Conservation (phyloP, 2,113 vertebrate genomes). For the Dendrocopos noguchii region DNA sequence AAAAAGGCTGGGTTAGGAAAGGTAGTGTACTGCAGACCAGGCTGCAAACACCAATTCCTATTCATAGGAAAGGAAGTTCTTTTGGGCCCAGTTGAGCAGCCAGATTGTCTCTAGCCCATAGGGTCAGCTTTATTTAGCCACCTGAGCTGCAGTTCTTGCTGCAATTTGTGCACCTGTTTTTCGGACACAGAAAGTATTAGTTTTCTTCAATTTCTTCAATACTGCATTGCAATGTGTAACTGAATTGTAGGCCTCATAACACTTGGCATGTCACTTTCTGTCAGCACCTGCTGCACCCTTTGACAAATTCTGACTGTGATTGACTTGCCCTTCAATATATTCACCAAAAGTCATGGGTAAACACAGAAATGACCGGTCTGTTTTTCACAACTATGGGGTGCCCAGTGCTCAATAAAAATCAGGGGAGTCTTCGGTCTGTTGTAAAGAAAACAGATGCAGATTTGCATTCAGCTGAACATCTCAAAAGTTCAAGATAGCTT, state of each 20-base stretch:
- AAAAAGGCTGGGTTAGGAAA: not conserved
- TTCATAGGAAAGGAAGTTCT: not conserved
- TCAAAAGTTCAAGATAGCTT: not conserved
- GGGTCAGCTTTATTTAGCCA: not conserved
- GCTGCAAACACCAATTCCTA: not conserved
- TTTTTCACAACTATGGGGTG: not conserved
- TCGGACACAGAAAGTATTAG: not conserved
- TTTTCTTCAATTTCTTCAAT: not conserved
- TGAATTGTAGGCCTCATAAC: not conserved
- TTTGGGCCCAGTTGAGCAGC: not conserved
- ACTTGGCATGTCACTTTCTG: not conserved
- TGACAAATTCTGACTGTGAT: not conserved
- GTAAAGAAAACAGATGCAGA: not conserved
- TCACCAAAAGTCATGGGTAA: not conserved
- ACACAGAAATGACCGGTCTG: not conserved
- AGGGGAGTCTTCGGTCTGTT: not conserved
- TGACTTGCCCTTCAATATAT: not conserved
- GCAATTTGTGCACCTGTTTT: not conserved
- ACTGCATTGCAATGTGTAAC: not conserved
- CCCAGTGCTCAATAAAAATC: not conserved
- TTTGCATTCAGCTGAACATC: conserved; percentile 16
- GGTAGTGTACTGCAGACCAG: not conserved
- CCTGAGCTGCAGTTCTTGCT: not conserved
- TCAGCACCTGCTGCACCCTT: not conserved
- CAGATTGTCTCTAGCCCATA: not conserved